Percentiles rank a stretch among this genome's conserved stretches.
Conservation (phyloP, 1,140 invertebrate genomes). For the Riptortus pedestris region DNA sequence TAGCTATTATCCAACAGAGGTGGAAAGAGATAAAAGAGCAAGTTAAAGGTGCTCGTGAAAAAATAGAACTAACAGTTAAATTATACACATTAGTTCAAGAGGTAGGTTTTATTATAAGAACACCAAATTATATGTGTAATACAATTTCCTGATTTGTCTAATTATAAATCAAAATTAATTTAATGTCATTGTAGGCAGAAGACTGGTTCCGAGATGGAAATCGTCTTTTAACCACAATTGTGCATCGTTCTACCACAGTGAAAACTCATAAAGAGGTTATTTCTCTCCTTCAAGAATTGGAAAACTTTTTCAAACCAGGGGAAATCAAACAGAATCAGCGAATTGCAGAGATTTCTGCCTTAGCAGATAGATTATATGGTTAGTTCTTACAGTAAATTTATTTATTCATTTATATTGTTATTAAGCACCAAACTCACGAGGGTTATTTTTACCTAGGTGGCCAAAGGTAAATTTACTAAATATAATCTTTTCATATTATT, state of each 20-base stretch:
- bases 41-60: conserved; percentile 51
- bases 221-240: conserved; percentile 55
- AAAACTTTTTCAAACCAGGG: conserved; percentile 54
- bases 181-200: conserved; percentile 53
- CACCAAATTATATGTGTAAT: neutral
- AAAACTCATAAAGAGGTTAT: conserved; percentile 48
- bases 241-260: conserved; percentile 53
- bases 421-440: no score
- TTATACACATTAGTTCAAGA: conserved; percentile 49
- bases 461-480: no score
- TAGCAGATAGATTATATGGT: conserved; percentile 58
- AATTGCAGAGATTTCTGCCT: conserved; percentile 52
- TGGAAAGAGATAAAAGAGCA: conserved; percentile 61
- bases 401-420: neutral
- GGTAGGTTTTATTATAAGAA: conserved; percentile 38
- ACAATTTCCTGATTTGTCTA: conserved; percentile 1
- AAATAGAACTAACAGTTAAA: conserved; percentile 44
- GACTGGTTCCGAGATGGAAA: conserved; percentile 64
- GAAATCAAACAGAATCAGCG: conserved; percentile 55
- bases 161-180: no score
- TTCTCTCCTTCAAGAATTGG: conserved; percentile 50
- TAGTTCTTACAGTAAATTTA: conserved; percentile 28
- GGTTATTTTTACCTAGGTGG: no score
- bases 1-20: conserved; percentile 54
- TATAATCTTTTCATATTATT: no score